Base-by-base conservation (phyloP, 2,888 invertebrate species). In the Syrphus vitripennis region DNA sequence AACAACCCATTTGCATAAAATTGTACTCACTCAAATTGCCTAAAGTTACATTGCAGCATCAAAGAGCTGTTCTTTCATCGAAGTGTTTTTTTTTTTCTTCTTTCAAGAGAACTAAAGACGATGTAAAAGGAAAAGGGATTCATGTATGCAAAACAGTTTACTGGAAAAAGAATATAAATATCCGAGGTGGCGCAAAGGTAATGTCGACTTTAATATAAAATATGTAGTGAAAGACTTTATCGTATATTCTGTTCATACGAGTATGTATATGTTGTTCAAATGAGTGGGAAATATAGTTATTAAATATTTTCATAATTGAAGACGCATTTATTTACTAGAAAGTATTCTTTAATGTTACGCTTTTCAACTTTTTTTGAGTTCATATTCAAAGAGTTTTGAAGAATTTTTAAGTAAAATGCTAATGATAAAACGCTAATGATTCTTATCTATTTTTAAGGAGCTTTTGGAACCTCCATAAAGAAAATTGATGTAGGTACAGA, bases 1-100 rank as follows among this genome's bases (percentile, higher is more conserved):
- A 67, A 71, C 74, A 79, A 79, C 63, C 74, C 79, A 83, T 83
- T 83, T 79, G 79, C 83, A 83, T 83, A 83, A 79, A 79, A 83
- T 83, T 79, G 75, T 83, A 79, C 74, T 48, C 37, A 55, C 55
- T 67, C 16, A 70, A 84, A 84, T 76, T 84, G 84, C 81, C 76
- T 67, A 34, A 67, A 81, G 80, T 81, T 53, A 37, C 70, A 67
- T 65, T 84, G 84, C 80, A 80, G 84, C 81, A 70, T 79, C 69
- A 69, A 83, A 74, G 70, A 83, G 74, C 26, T 37, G 29, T 19
- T 63, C 79, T 29, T 50, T 50, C 12, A 63, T 65, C 16, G 59
- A 42, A 31, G 40, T 21, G 21, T 14, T 12, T 37, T 40, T 40
- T 34, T 31, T 29, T 19, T 59, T n/a, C n/a, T n/a, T n/a, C n/a